Evolutionary conservation across 2,113 vertebrate genomes (phyloP).

Genomic region (Phaethornis superciliosus): DNA sequence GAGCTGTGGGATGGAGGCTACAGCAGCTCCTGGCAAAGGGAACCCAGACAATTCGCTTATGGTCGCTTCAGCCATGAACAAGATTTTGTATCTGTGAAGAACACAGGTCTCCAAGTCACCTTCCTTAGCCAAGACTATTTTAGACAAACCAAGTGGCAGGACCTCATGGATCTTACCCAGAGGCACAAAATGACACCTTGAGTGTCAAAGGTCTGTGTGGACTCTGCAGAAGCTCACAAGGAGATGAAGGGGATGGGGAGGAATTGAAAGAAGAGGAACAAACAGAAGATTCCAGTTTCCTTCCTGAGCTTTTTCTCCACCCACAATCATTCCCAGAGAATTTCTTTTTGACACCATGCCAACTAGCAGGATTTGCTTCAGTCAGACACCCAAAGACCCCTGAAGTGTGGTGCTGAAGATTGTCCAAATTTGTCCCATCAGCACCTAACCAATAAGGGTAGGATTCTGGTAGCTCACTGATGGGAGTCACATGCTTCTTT

Average conservation of each 20-base stretch:
- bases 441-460: background rate
- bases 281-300: background rate
- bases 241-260: background rate
- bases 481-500: background rate
- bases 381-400: background rate
- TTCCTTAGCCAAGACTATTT: background rate
- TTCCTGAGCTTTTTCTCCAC: background rate
- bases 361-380: background rate
- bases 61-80: fast-evolving
- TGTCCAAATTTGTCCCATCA: background rate
- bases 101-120: background rate
- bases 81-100: background rate
- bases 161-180: background rate
- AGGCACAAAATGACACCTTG: background rate
- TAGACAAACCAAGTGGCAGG: background rate
- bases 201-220: background rate
- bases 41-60: fast-evolving
- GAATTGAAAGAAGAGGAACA: background rate
- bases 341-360: background rate
- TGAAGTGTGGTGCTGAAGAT: background rate
- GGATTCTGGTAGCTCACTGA: background rate
- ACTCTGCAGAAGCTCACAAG: background rate
- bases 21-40: background rate
- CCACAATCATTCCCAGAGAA: background rate
- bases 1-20: fast-evolving